Evolutionary conservation across 2,888 invertebrate genomes (phyloP).

Genomic region (Campopleginae sp.): DNA sequence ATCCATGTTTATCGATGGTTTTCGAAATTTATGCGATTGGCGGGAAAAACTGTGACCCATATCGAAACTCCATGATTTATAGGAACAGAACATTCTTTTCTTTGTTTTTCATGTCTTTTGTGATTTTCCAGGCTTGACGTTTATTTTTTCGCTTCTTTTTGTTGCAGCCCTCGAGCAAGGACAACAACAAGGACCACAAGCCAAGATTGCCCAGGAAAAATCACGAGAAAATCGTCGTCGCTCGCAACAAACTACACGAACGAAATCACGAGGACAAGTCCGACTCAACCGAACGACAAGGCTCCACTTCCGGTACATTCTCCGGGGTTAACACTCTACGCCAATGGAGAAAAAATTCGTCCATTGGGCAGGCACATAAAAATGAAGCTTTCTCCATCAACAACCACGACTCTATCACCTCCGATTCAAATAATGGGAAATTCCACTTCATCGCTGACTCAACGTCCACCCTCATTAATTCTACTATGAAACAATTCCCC

Average conservation of each 20-base stretch:
- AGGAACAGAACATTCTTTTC: neutral
- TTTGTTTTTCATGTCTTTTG: neutral
- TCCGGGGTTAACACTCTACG: constrained; percentile 76
- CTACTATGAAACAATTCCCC: constrained; percentile 79
- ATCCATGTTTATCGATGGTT: neutral
- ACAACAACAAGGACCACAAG: constrained; percentile 53
- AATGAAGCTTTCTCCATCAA: constrained; percentile 12
- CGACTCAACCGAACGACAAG: constrained; percentile 1
- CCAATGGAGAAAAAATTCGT: constrained; percentile 78
- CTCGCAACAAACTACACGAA: constrained; percentile 52
- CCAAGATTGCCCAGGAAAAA: constrained; percentile 28
- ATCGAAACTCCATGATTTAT: neutral
- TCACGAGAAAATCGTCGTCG: constrained; percentile 52
- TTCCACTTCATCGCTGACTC: constrained; percentile 29
- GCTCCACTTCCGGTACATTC: constrained; percentile 63
- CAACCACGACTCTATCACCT: constrained; percentile 22
- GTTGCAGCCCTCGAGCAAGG: constrained; percentile 69
- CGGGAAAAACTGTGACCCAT: neutral
- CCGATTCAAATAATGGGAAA: neutral
- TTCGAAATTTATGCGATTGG: neutral
- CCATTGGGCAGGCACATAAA: constrained; percentile 69
- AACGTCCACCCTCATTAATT: constrained; percentile 51
- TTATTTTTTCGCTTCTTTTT: constrained; percentile 24
- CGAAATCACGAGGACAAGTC: constrained; percentile 34
- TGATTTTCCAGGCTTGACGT: neutral